These are phyloP conservation scores for Strix occidentalis DNA, from an alignment of 2,797 vertebrate genomes.

Conservation along the genomic window DNA sequence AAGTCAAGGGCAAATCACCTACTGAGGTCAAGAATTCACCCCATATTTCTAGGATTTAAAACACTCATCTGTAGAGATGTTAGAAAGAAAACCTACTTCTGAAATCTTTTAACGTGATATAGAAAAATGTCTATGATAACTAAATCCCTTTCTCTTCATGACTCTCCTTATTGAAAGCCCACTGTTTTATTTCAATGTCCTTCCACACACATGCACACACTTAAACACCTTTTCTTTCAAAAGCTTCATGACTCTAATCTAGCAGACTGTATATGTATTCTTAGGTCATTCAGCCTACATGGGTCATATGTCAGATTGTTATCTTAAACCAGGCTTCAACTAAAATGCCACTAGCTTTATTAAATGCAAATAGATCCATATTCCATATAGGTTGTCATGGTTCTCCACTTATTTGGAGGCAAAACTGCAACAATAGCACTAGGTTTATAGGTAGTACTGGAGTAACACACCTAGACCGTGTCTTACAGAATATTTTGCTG, in stretches of 20 bases:
- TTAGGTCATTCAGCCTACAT: background rate
- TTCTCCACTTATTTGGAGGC: background rate
- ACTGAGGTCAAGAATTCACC: background rate
- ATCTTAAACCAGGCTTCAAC: background rate
- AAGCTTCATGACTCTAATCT: background rate
- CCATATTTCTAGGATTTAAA: background rate
- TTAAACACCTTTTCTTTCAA: background rate
- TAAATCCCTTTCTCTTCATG: background rate
- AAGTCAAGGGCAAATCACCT: background rate
- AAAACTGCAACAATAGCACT: background rate
- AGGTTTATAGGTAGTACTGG: background rate
- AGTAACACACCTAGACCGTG: accelerated
- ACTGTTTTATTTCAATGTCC: background rate
- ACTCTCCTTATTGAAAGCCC: background rate
- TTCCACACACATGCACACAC: background rate
- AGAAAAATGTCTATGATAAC: background rate
- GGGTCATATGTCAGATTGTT: background rate
- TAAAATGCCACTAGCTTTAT: background rate
- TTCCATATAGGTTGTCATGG: background rate
- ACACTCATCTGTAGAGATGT: background rate
- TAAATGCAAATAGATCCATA: background rate
- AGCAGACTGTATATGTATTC: background rate
- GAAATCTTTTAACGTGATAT: background rate
- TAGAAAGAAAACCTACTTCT: background rate
- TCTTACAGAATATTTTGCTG: background rate